phyloP scores from a whole-genome alignment of 2,888 invertebrate species.

The Hylaea fasciaria region DNA sequence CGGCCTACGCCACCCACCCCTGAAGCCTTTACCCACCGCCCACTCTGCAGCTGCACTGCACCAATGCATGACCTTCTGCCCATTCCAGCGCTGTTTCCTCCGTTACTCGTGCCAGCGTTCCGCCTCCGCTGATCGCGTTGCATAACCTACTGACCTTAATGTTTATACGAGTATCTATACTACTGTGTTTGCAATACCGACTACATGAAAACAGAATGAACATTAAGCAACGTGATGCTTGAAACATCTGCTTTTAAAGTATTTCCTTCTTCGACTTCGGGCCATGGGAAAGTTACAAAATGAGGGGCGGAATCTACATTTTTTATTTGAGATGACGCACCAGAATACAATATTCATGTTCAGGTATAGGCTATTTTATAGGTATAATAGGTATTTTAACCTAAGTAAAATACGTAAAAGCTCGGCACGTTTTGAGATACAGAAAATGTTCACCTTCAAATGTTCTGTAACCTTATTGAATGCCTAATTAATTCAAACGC shows the following conservation, averaged over 20 bases:
- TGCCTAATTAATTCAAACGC: slow-evolving; percentile 5
- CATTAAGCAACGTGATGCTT: too few species aligned
- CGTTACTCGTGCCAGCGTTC: slow-evolving; percentile 31
- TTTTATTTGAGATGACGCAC: too few species aligned
- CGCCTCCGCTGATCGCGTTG: slow-evolving; percentile 30
- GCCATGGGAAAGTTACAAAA: too few species aligned
- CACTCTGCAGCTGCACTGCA: slow-evolving; percentile 68
- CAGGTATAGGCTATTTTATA: too few species aligned
- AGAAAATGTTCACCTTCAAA: too few species aligned
- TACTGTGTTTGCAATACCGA: slow-evolving; percentile 17
- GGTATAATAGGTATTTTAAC: too few species aligned
- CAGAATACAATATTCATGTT: too few species aligned
- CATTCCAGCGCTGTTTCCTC: slow-evolving; percentile 57
- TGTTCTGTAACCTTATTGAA: slow-evolving; percentile 4
- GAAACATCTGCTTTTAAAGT: too few species aligned
- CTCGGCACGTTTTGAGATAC: too few species aligned
- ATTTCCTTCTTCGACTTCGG: too few species aligned
- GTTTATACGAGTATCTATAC: slow-evolving; percentile 4
- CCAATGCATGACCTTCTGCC: slow-evolving; percentile 64
- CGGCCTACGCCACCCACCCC: slow-evolving; percentile 51
- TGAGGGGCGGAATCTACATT: too few species aligned
- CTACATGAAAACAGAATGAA: not conserved
- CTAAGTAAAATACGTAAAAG: too few species aligned
- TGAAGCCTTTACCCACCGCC: slow-evolving; percentile 47
- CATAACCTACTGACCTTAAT: slow-evolving; percentile 39